Conservation (phyloP, 2,797 vertebrate species). For the Telmatherina bonti region DNA sequence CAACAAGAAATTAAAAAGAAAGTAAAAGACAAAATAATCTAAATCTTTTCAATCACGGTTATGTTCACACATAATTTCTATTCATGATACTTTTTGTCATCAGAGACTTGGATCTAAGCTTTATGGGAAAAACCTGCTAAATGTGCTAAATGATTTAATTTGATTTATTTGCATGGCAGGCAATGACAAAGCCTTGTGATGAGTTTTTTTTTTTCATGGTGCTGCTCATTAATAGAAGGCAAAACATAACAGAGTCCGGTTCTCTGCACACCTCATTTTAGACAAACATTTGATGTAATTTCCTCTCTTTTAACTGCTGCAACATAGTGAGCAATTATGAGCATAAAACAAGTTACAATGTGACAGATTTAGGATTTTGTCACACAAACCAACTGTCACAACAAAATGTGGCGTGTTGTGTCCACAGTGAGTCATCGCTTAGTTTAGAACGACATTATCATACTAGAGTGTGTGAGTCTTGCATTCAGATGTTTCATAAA, state of each 20-base stretch:
- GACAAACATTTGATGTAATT: conserved; percentile 30
- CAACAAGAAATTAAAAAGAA: neutral
- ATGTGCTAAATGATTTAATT: conserved; percentile 65
- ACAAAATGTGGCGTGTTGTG: conserved; percentile 11
- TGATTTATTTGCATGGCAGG: conserved; percentile 48
- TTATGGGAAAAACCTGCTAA: conserved; percentile 53
- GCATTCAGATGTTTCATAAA: conserved; percentile 18
- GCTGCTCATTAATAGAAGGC: conserved; percentile 29
- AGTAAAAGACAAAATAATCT: too few species aligned
- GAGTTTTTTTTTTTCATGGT: conserved; percentile 39
- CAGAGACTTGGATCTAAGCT: conserved; percentile 51
- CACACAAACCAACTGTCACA: conserved; percentile 9
- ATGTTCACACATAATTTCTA: conserved; percentile 72
- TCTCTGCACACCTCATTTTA: conserved; percentile 1
- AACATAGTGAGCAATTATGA: neutral
- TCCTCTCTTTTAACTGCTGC: conserved; percentile 10
- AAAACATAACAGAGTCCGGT: conserved; percentile 23
- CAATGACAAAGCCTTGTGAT: conserved; percentile 29
- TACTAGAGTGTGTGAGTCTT: conserved; percentile 20
- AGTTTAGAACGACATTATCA: conserved; percentile 23
- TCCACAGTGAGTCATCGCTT: conserved; percentile 14
- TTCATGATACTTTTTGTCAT: conserved; percentile 70
- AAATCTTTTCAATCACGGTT: too few species aligned
- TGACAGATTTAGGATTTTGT: conserved; percentile 4
- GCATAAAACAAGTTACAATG: conserved; percentile 8